Conservation (phyloP, 1,140 invertebrate genomes). For the Aethina tumida region DNA sequence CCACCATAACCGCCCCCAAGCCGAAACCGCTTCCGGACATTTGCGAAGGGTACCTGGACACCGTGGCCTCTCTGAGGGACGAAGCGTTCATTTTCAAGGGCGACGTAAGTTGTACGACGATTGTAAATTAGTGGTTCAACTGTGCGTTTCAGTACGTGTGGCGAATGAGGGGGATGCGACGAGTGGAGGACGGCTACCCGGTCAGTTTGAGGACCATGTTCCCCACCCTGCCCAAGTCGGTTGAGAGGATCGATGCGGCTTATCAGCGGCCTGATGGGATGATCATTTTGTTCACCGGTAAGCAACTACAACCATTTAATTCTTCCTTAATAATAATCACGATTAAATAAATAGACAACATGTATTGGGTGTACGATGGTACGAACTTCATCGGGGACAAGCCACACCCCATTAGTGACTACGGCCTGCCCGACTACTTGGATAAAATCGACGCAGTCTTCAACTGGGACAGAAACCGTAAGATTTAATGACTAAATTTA, state of each 20-base stretch:
- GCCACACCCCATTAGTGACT: conserved; percentile 46
- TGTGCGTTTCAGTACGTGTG: conserved; percentile 45
- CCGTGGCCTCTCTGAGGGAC: conserved; percentile 51
- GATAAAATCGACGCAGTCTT: conserved; percentile 61
- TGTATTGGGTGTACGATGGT: conserved; percentile 60
- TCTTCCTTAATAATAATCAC: conserved; percentile 1
- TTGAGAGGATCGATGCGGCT: conserved; percentile 59
- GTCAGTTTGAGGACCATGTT: conserved; percentile 48
- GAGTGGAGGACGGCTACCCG: conserved; percentile 51
- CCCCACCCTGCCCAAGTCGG: conserved; percentile 43
- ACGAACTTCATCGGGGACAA: conserved; percentile 44
- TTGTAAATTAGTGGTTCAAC: not conserved
- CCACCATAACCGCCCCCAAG: conserved; percentile 23
- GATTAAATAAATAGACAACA: conserved; percentile 44
- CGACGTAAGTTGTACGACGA: conserved; percentile 38
- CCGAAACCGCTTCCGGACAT: conserved; percentile 37
- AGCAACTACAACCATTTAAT: conserved; percentile 4
- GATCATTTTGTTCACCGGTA: conserved; percentile 67
- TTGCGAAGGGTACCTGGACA: conserved; percentile 59
- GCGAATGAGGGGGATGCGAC: conserved; percentile 43
- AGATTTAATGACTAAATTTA: not conserved
- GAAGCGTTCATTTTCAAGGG: conserved; percentile 70
- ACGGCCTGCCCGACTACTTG: conserved; percentile 51
- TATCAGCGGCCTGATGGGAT: conserved; percentile 63
- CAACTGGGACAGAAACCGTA: conserved; percentile 47